Evolutionary conservation across 2,797 vertebrate genomes (phyloP), one percentile per base, ranked within the genome.

Genomic region (Clarias laeviceps): DNA sequence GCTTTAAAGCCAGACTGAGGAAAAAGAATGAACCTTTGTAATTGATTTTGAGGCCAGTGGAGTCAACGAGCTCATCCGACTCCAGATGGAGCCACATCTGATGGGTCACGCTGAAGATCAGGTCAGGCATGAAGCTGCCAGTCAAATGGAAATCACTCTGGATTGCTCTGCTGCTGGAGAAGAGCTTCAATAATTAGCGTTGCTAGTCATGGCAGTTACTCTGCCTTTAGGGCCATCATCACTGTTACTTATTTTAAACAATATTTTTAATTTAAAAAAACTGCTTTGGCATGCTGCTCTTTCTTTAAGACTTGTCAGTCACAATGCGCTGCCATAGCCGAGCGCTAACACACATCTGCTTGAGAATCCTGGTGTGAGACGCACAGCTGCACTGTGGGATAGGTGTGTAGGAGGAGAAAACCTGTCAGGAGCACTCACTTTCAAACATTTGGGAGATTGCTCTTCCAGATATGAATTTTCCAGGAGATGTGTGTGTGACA

Each of bases 71-170:
- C 94, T 99, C 97, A 91, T 99, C 98, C 0, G 97, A 98, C 92
- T 98, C 97, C 82, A 99, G 96, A 86, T 99, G 97, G 78, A 99
- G 93, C 97, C 97, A 99, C 97, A 99, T 99, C 93, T 98, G 98
- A 93, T 94, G 96, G 90, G 95, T 97, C 96, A 98, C 96, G 93
- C 98, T 99, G 90, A 99, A 97, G 91, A 99, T 98, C 91, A 99
- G 92, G 92, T 99, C 97, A 32, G 97, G 98, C 70, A 98, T 97
- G 92, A 98, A 98, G 91, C 97, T 99, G 84, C 97, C 98, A 0
- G 97, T 98, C 92, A 99, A 94, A 89, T 97, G 98, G 91, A 62
- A 90, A 80, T 62, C 32, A n/a, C 37, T 27, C 80, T 5, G 1
- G 64, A 40, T 22, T 3, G 3, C 59, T 24, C 4, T 61, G 24